Evolutionary conservation across 2,888 invertebrate genomes (phyloP).

Genomic region (Drosophila putrida): DNA sequence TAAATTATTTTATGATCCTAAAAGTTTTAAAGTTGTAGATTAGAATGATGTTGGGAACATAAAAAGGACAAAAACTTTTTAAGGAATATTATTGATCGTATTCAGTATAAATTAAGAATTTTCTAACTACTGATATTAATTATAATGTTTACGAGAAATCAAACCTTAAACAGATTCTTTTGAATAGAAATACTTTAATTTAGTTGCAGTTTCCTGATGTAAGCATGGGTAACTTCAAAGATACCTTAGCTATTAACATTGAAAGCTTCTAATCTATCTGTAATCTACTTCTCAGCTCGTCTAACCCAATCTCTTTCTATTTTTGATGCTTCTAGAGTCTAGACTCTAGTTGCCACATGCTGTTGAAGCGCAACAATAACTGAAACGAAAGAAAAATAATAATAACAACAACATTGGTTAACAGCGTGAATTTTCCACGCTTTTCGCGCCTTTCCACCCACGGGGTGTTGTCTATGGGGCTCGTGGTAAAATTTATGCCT

Average conservation of each 20-base stretch:
- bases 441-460: slow-evolving; percentile 55
- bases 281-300: background rate
- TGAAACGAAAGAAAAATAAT: slow-evolving; percentile 18
- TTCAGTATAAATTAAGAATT: background rate
- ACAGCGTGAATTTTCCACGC: slow-evolving; percentile 47
- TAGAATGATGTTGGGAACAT: background rate
- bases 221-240: background rate
- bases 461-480: slow-evolving; percentile 25
- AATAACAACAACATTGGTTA: slow-evolving; percentile 34
- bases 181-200: background rate
- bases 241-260: background rate
- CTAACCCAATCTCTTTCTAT: slow-evolving; percentile 22
- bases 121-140: background rate
- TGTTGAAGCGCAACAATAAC: slow-evolving; percentile 33
- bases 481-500: slow-evolving; percentile 64
- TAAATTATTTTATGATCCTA: background rate
- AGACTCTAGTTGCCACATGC: slow-evolving; percentile 17
- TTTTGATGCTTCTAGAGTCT: slow-evolving; percentile 9
- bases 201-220: background rate
- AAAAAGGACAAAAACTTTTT: background rate
- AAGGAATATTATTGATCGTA: background rate
- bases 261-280: background rate
- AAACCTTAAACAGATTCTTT: too few relatives aligned
- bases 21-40: background rate
- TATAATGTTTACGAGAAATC: too few relatives aligned